Evolutionary conservation across 1,140 invertebrate genomes (phyloP).

Genomic region (Polypedilum vanderplanki): DNA sequence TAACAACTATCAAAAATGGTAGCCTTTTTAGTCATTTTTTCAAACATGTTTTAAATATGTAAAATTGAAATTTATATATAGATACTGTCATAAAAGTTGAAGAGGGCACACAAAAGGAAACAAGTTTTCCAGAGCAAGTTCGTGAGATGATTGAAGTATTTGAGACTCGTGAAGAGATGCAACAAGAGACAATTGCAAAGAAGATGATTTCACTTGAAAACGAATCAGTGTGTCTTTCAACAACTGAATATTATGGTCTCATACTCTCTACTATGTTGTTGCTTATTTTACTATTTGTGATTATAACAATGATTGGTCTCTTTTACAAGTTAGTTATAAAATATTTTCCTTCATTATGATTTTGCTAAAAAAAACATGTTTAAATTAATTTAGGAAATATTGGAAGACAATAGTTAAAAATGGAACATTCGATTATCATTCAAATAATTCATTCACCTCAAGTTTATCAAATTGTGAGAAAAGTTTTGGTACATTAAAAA

Average conservation of each 20-base stretch:
- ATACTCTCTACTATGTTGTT: constrained; percentile 63
- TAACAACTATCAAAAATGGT: constrained; percentile 34
- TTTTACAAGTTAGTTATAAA: constrained; percentile 54
- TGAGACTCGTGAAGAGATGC: constrained; percentile 64
- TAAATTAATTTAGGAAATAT: constrained; percentile 49
- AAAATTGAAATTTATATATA: constrained; percentile 34
- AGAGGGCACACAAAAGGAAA: constrained; percentile 47
- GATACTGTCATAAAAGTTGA: constrained; percentile 45
- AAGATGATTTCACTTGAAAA: constrained; percentile 49
- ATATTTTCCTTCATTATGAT: neutral
- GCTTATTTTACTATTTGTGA: constrained; percentile 57
- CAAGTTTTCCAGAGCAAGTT: constrained; percentile 63
- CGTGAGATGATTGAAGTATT: constrained; percentile 81
- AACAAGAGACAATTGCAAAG: constrained; percentile 52
- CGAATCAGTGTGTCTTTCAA: constrained; percentile 64
- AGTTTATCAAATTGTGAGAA: neutral
- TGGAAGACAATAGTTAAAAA: constrained; percentile 64
- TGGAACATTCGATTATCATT: constrained; percentile 49
- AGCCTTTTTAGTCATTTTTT: neutral
- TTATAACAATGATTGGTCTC: constrained; percentile 56
- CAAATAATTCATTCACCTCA: constrained; percentile 31
- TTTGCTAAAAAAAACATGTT: neutral
- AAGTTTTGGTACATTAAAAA: constrained; percentile 33
- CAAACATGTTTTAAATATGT: neutral
- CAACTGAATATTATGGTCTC: constrained; percentile 68